phyloP scores from a whole-genome alignment of 1,140 invertebrate species.

The Steinernema khuongi region DNA sequence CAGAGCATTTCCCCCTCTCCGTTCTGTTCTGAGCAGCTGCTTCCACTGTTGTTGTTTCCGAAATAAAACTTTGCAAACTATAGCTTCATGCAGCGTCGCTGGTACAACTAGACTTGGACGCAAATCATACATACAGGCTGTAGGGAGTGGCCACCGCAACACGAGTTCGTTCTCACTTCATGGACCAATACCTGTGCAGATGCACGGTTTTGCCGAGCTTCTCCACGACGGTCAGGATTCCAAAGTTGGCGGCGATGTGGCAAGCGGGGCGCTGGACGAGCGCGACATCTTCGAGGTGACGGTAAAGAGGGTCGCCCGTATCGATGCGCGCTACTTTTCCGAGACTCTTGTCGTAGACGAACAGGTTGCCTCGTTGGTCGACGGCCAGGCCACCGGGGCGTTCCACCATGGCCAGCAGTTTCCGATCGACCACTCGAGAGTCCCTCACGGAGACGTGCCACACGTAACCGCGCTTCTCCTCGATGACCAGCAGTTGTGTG shows the following conservation, averaged over 20 bases:
- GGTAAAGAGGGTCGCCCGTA: conserved; percentile 23
- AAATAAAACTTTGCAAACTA: no score
- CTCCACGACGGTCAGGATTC: conserved; percentile 20
- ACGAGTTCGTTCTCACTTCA: neutral
- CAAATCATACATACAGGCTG: no score
- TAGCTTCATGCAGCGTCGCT: no score
- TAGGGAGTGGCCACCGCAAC: no score
- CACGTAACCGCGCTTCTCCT: conserved; percentile 31
- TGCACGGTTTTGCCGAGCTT: conserved; percentile 16
- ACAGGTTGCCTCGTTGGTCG: conserved; percentile 28
- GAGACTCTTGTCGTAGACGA: conserved; percentile 12
- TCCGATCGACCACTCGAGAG: conserved; percentile 31
- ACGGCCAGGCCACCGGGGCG: conserved; percentile 31
- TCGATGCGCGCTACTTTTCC: conserved; percentile 22
- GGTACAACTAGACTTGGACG: no score
- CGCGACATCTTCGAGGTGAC: conserved; percentile 10
- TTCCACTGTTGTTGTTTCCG: no score
- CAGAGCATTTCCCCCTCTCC: neutral
- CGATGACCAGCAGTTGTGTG: conserved; percentile 30
- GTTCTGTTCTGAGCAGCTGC: no score
- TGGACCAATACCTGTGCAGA: conserved; percentile 28
- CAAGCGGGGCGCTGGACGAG: conserved; percentile 15
- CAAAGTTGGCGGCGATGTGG: conserved; percentile 17
- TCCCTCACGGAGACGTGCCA: conserved; percentile 27
- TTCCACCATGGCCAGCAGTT: conserved; percentile 37